phyloP scores from a whole-genome alignment of 2,113 vertebrate genomes.

The Prietella phreatophila region DNA sequence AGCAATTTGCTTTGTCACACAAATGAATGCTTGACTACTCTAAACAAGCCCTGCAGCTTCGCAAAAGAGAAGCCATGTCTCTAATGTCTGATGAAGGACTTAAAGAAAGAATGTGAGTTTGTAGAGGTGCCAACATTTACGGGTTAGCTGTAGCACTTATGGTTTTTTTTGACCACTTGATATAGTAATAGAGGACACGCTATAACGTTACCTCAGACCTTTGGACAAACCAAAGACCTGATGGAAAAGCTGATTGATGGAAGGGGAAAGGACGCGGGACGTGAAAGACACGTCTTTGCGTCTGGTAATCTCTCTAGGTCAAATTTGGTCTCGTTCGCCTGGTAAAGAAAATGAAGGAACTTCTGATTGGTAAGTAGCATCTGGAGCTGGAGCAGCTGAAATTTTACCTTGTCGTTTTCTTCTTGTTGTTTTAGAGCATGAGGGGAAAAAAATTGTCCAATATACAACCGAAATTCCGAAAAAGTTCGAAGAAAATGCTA shows the following conservation, averaged over 20 bases:
- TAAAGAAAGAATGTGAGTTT: conserved; percentile 48
- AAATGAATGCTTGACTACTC: conserved; percentile 74
- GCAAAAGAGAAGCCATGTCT: conserved; percentile 67
- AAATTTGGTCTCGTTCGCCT: too few relatives aligned
- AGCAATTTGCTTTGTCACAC: conserved; percentile 75
- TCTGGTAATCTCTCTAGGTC: too few relatives aligned
- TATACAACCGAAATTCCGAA: too few relatives aligned
- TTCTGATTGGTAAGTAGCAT: too few relatives aligned
- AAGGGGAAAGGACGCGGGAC: neutral
- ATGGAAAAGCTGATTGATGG: neutral
- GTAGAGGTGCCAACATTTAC: conserved; percentile 15
- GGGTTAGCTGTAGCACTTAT: neutral
- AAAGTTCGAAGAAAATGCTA: too few relatives aligned
- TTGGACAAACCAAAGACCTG: neutral
- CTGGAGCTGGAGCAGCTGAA: too few relatives aligned
- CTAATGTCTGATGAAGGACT: conserved; percentile 72
- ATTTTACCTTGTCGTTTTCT: too few relatives aligned
- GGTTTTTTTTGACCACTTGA: neutral
- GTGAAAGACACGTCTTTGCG: neutral
- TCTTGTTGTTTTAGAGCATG: too few relatives aligned
- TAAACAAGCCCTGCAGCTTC: conserved; percentile 73
- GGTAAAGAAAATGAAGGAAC: too few relatives aligned
- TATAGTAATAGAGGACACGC: neutral
- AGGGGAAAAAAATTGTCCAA: too few relatives aligned
- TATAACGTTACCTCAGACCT: neutral